phyloP scores from a whole-genome alignment of 2,797 vertebrate species.

The Rachycentron canadum region DNA sequence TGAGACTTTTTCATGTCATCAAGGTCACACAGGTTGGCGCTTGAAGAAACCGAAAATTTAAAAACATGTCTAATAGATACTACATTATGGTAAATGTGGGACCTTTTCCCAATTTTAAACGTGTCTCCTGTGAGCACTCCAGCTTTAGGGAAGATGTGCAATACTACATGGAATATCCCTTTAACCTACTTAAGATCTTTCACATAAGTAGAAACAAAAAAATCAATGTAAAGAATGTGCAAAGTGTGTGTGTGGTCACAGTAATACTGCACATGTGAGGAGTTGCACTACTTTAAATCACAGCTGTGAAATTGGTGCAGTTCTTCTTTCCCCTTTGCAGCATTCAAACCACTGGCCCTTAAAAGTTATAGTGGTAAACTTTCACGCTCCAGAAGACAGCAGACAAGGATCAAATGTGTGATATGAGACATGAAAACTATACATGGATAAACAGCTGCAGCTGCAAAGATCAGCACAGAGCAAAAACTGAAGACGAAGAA shows the following conservation, averaged over 20 bases:
- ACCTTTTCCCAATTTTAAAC: background rate
- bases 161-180: background rate
- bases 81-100: background rate
- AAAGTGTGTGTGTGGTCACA: no score
- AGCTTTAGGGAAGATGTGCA: background rate
- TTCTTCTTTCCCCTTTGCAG: slow-evolving; percentile 18
- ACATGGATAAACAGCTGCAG: slow-evolving; percentile 59
- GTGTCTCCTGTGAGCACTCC: background rate
- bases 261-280: slow-evolving; percentile 5
- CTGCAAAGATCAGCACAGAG: slow-evolving; percentile 41
- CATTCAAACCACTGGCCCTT: slow-evolving; percentile 44
- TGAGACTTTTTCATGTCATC: background rate
- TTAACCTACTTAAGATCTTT: background rate
- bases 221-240: no score
- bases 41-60: background rate
- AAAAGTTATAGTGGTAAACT: slow-evolving; percentile 44
- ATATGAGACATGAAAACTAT: slow-evolving; percentile 72
- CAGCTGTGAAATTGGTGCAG: slow-evolving; percentile 35
- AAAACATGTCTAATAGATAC: background rate
- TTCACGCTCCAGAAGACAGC: slow-evolving; percentile 63
- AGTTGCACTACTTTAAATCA: slow-evolving; percentile 29
- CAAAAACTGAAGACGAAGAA: slow-evolving; percentile 16
- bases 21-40: background rate
- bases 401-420: slow-evolving; percentile 69
- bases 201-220: background rate